Evolutionary conservation across 2,797 vertebrate genomes (phyloP).

Genomic region (Phyllotis vaccarum): DNA sequence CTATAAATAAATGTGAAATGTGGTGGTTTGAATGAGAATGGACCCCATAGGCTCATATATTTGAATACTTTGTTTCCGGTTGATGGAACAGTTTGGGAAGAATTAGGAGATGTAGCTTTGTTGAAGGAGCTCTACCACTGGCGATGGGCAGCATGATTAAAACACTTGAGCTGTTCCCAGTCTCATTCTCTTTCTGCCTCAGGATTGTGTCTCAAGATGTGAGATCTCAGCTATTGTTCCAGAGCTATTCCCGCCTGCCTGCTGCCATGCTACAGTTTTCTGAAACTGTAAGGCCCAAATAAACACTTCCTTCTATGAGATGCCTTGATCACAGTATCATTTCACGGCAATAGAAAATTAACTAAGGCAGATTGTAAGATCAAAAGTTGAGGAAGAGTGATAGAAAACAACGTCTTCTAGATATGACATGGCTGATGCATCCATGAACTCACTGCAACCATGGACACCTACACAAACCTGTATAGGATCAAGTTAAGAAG

Average conservation of each 20-base stretch:
- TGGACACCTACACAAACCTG: background rate
- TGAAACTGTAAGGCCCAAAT: background rate
- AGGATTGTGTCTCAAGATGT: background rate
- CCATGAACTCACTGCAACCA: background rate
- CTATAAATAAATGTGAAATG: background rate
- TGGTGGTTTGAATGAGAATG: background rate
- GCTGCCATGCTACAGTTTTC: background rate
- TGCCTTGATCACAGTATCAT: background rate
- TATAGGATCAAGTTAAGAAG: background rate
- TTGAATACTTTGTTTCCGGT: background rate
- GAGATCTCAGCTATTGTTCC: background rate
- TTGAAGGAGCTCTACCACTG: background rate
- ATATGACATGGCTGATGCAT: background rate
- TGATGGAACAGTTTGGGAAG: background rate
- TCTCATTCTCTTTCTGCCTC: background rate
- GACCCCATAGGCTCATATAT: no score
- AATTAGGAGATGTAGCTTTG: background rate
- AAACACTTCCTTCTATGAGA: background rate
- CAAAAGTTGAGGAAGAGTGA: background rate
- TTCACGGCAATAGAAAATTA: background rate
- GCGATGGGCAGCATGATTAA: no score
- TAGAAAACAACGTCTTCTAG: background rate
- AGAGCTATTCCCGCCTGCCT: background rate
- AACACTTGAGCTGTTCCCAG: background rate
- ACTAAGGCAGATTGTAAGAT: background rate